A percentile compares a stretch with the other conserved stretches of the same genome.
These are phyloP conservation scores for Orbicella faveolata DNA, from an alignment of 64 coral and sea anemone genomes.

Conservation along the genomic window DNA sequence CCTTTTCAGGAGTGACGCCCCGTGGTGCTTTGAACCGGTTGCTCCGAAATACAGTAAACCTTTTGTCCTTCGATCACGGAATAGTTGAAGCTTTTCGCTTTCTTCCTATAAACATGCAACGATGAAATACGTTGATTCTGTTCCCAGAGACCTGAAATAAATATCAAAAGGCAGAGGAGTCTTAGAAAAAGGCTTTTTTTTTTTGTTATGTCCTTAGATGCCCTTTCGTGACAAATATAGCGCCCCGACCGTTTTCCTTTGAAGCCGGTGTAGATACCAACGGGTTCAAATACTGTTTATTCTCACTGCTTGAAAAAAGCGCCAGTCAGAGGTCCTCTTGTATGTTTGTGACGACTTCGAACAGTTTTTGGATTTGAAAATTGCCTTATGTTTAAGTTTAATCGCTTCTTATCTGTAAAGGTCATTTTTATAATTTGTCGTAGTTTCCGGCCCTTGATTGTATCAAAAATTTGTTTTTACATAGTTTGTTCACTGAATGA, in stretches of 20 bases:
- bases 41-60: conserved; percentile 10
- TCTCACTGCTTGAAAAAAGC: neutral
- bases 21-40: conserved; percentile 8
- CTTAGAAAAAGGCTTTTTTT: neutral
- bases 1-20: neutral
- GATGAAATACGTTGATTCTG: neutral
- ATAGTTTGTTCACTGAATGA: neutral
- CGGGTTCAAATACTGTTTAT: neutral
- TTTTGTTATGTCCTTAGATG: neutral
- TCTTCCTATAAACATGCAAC: neutral
- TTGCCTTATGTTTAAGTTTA: neutral
- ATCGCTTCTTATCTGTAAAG: neutral
- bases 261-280: neutral
- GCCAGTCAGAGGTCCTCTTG: neutral
- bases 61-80: conserved; percentile 39
- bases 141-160: neutral
- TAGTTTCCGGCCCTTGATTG: conserved; percentile 1
- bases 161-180: neutral
- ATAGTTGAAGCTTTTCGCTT: neutral
- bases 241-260: neutral
- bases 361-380: neutral
- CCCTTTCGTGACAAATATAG: neutral
- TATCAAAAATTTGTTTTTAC: conserved; percentile 5
- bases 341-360: too few species aligned
- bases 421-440: neutral